phyloP scores from a whole-genome alignment of 2,113 vertebrate species.

The Cyanoliseus patagonus region DNA sequence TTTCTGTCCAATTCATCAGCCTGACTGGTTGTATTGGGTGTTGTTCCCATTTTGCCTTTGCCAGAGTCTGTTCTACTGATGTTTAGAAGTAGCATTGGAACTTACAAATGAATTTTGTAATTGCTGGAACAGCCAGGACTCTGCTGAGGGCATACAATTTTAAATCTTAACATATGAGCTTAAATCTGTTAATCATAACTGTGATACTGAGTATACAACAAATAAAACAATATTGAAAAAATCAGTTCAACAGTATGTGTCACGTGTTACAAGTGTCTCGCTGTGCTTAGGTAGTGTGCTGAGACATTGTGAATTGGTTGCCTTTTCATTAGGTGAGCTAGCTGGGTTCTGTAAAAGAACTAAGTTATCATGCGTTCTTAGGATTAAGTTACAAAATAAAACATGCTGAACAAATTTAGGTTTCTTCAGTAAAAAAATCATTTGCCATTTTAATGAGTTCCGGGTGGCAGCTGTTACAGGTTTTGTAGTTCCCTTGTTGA shows the following conservation, averaged over 20 bases:
- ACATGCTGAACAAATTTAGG: background rate
- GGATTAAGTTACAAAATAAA: background rate
- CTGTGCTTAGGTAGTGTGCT: background rate
- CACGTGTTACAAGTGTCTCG: background rate
- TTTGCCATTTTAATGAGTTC: background rate
- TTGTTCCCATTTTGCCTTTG: background rate
- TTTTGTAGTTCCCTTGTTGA: background rate
- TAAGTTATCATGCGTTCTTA: background rate
- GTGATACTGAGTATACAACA: background rate
- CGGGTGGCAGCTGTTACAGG: background rate
- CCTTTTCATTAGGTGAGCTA: background rate
- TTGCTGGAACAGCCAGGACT: background rate
- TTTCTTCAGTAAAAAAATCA: background rate
- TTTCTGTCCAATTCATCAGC: background rate
- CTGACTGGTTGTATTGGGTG: background rate
- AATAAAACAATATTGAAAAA: background rate
- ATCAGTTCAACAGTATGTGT: background rate
- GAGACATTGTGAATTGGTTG: background rate
- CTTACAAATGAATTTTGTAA: background rate
- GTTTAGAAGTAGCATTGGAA: background rate
- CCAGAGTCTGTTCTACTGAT: background rate
- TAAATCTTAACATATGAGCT: rapidly evolving
- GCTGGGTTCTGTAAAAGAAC: background rate
- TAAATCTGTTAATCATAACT: background rate
- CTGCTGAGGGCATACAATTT: background rate